A percentile compares a stretch with the other conserved stretches of the same genome.
These are phyloP conservation scores for Cyphomyrus plagiostoma DNA, from an alignment of 2,113 vertebrate species.

Conservation along the genomic window DNA sequence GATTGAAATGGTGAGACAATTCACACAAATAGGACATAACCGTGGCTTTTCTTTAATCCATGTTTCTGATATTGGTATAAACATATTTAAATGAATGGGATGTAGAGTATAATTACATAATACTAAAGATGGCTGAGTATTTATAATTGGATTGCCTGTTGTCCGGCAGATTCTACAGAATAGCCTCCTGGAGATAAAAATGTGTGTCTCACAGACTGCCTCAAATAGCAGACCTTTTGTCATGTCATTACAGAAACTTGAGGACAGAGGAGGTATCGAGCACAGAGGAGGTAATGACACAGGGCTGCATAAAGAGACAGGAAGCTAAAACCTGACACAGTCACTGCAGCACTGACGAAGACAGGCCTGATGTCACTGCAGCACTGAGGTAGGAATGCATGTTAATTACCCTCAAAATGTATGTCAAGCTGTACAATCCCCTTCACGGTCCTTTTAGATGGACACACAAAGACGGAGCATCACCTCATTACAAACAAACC, in stretches of 20 bases:
- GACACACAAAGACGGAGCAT: conserved; percentile 59
- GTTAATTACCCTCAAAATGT: conserved; percentile 84
- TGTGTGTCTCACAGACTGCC: neutral
- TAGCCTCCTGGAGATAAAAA: neutral
- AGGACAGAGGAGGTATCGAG: neutral
- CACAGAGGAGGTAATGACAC: neutral
- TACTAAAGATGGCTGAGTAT: neutral
- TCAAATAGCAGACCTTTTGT: neutral
- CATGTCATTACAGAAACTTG: neutral
- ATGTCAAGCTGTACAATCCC: conserved; percentile 56
- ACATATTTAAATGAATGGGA: neutral
- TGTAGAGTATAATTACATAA: neutral
- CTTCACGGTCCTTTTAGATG: conserved; percentile 57
- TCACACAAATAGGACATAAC: neutral
- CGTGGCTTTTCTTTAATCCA: neutral
- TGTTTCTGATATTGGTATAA: neutral
- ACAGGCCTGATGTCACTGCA: conserved; percentile 68
- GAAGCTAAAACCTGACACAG: conserved; percentile 28
- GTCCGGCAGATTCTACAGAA: neutral
- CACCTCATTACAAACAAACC: conserved; percentile 15
- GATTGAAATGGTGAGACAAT: neutral
- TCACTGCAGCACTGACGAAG: conserved; percentile 63
- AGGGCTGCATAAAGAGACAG: neutral
- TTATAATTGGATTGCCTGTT: neutral
- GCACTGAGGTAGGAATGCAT: conserved; percentile 80